Conservation (phyloP, 2,797 vertebrate genomes). For the Carapus acus region DNA sequence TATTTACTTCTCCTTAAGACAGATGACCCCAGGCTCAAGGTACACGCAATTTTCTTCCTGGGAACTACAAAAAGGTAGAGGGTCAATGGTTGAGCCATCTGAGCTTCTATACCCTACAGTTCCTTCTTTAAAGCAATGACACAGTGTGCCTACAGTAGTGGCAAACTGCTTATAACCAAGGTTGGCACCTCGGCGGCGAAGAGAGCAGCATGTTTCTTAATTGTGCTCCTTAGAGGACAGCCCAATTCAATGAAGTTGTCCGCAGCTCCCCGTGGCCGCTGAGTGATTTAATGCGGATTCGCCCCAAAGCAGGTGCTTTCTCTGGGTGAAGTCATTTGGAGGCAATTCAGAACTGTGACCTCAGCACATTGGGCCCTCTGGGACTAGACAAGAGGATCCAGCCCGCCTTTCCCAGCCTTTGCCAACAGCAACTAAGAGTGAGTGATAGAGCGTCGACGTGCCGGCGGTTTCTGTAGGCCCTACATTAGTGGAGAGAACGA, state of each 20-base stretch:
- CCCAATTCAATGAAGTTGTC: conserved; percentile 62
- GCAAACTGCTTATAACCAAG: conserved; percentile 22
- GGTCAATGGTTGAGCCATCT: conserved; percentile 42
- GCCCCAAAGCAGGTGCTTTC: conserved; percentile 74
- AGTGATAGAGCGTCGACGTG: conserved; percentile 62
- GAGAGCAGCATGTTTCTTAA: conserved; percentile 56
- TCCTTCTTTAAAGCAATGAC: conserved; percentile 36
- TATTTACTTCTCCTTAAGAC: conserved; percentile 56
- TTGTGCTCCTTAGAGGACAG: conserved; percentile 52
- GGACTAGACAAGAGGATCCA: conserved; percentile 66
- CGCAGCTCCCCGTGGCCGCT: conserved; percentile 53
- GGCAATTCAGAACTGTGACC: conserved; percentile 75
- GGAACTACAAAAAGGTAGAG: conserved; percentile 34
- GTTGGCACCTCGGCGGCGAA: conserved; percentile 38
- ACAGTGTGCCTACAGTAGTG: conserved; percentile 16
- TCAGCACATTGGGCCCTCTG: conserved; percentile 70
- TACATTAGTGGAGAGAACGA: conserved; percentile 62
- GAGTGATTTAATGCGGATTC: conserved; percentile 70
- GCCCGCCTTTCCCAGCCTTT: conserved; percentile 60
- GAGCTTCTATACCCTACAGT: conserved; percentile 28
- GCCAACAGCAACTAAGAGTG: conserved; percentile 59
- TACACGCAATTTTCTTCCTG: conserved; percentile 36
- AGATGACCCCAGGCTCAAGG: conserved; percentile 45
- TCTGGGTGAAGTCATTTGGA: conserved; percentile 72
- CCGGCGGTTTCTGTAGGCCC: conserved; percentile 56